Evolutionary conservation across 2,113 vertebrate species (phyloP).

Genomic region (Gymnocephalus cernua): DNA sequence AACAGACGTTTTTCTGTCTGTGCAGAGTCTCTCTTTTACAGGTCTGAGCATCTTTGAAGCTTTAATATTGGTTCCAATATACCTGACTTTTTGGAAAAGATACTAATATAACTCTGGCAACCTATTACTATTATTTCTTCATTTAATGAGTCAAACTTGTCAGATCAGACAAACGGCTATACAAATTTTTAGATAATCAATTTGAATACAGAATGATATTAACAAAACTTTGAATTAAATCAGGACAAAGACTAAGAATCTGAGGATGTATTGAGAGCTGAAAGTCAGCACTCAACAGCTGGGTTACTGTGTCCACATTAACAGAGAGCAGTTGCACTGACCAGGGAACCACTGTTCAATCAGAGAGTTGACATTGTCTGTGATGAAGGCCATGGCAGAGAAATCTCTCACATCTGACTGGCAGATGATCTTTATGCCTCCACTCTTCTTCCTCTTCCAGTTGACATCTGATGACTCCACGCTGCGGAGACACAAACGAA

Average conservation of each 20-base stretch:
- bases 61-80: not conserved
- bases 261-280: not conserved
- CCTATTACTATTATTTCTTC: not conserved
- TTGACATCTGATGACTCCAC: conserved; percentile 96
- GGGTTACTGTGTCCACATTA: not conserved
- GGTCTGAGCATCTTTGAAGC: not conserved
- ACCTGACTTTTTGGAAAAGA: not conserved
- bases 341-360: conserved; percentile 99
- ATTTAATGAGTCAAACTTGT: not conserved
- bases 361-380: conserved; percentile 94
- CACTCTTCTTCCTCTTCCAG: conserved; percentile 98
- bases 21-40: not conserved
- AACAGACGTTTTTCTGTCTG: not conserved
- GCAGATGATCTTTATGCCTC: conserved; percentile 96
- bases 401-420: conserved; percentile 96
- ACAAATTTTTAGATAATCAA: not conserved
- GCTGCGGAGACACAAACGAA: conserved; percentile 74
- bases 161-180: not conserved
- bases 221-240: not conserved
- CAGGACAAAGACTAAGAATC: not conserved
- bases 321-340: conserved; percentile 77
- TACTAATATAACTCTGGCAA: not conserved
- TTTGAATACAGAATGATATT: not conserved
- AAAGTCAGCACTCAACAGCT: not conserved
- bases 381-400: conserved; percentile 98